Evolutionary conservation across 2,888 invertebrate species (phyloP).

Genomic region (Heliconius ethilla): DNA sequence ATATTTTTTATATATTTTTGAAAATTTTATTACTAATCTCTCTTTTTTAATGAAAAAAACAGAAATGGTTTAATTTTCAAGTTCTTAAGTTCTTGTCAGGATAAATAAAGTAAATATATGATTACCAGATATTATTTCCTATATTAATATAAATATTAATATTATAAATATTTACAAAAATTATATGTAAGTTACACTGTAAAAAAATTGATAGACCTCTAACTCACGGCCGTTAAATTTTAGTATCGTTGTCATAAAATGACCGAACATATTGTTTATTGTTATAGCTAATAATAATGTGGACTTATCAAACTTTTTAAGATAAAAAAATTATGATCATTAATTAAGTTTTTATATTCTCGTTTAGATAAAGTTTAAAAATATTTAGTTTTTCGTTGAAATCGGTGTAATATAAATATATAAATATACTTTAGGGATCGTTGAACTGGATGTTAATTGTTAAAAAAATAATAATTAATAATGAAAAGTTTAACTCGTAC

Average conservation of each 20-base stretch:
- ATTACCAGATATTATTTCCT: neutral
- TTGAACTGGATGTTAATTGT: neutral
- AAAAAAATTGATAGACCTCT: neutral
- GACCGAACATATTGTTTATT: neutral
- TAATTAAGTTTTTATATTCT: slow-evolving; percentile 8
- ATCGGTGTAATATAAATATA: neutral
- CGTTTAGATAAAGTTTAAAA: neutral
- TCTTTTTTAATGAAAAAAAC: too few species aligned
- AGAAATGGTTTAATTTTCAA: too few species aligned
- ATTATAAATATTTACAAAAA: neutral
- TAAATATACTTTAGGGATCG: neutral
- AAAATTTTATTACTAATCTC: neutral
- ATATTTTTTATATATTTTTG: neutral
- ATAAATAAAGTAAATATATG: too few species aligned
- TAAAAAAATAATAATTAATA: too few species aligned
- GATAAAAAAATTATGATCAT: neutral
- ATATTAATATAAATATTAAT: neutral
- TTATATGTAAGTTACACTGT: neutral
- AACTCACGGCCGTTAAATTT: slow-evolving; percentile 1
- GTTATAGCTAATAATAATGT: slow-evolving; percentile 4
- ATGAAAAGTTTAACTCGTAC: too few species aligned
- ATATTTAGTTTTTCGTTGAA: neutral
- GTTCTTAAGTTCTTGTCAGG: too few species aligned
- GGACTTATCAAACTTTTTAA: neutral
- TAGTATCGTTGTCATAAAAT: slow-evolving; percentile 8